Evolutionary conservation across 2,797 vertebrate species (phyloP).

Genomic region (Rhabdophis nuchalis): DNA sequence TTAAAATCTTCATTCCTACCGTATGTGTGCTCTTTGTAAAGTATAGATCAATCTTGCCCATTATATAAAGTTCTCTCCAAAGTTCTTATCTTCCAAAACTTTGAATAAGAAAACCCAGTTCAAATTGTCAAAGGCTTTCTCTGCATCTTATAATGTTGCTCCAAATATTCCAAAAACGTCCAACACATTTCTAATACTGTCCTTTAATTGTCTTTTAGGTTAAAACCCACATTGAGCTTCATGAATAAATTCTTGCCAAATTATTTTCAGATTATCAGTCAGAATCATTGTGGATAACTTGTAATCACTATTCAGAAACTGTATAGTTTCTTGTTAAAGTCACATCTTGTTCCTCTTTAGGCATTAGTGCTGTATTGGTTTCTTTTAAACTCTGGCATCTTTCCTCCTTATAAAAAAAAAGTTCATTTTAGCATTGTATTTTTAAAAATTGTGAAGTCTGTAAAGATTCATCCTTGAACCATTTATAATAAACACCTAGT

Average conservation of each 20-base stretch:
- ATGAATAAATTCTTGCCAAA: too few species aligned
- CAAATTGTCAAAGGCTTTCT: not conserved
- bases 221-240: too few species aligned
- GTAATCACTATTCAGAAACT: too few species aligned
- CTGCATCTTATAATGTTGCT: not conserved
- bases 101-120: not conserved
- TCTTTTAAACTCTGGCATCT: not conserved
- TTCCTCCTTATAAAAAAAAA: not conserved
- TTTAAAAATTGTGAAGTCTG: not conserved
- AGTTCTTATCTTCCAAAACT: not conserved
- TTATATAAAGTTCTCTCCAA: not conserved
- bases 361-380: not conserved
- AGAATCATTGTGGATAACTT: too few species aligned
- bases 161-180: too few species aligned
- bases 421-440: not conserved
- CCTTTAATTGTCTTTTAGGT: too few species aligned
- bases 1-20: not conserved
- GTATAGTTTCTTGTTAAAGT: too few species aligned
- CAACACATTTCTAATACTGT: too few species aligned
- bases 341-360: not conserved
- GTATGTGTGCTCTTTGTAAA: not conserved
- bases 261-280: too few species aligned
- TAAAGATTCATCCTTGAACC: not conserved
- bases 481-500: not conserved
- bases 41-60: not conserved